A percentile compares a stretch with the other conserved stretches of the same genome.
These are phyloP conservation scores for Aurelia coerulea DNA, from an alignment of 30 jellyfish, hydroid and myxozoan genomes.

Conservation along the genomic window DNA sequence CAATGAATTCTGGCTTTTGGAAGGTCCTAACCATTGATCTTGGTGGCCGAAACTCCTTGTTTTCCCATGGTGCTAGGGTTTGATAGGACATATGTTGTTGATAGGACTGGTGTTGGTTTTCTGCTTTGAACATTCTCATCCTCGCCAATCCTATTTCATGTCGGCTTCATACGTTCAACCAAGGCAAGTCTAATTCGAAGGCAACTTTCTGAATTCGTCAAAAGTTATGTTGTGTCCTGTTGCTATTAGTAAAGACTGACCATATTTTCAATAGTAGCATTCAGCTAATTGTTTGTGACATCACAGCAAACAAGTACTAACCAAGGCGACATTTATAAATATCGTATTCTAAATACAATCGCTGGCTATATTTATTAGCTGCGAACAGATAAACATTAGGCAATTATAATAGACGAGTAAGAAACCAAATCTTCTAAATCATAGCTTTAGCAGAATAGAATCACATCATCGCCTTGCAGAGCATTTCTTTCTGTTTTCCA, in stretches of 20 bases:
- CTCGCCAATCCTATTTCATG: neutral
- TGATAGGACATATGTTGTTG: slow-evolving; percentile 1
- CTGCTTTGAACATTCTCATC: slow-evolving; percentile 56
- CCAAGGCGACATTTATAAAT: neutral
- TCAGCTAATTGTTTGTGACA: slow-evolving; percentile 43
- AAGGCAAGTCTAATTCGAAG: neutral
- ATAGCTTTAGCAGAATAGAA: too few species aligned
- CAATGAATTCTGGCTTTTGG: slow-evolving; percentile 72
- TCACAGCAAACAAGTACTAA: slow-evolving; percentile 4
- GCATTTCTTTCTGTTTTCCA: too few species aligned
- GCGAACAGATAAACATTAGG: too few species aligned
- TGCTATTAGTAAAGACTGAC: slow-evolving; percentile 48
- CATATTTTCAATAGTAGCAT: slow-evolving; percentile 28
- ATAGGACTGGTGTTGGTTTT: slow-evolving; percentile 1
- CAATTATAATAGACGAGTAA: too few species aligned
- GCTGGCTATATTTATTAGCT: too few species aligned
- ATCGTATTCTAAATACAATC: too few species aligned
- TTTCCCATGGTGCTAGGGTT: slow-evolving; percentile 69
- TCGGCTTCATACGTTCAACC: neutral
- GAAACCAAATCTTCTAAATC: too few species aligned
- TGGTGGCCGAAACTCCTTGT: slow-evolving; percentile 40
- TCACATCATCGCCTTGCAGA: too few species aligned
- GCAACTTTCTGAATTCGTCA: neutral
- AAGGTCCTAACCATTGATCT: slow-evolving; percentile 51
- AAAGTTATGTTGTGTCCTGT: slow-evolving; percentile 24